Base-by-base conservation (phyloP, 2,113 vertebrate genomes). In the Aix galericulata region DNA sequence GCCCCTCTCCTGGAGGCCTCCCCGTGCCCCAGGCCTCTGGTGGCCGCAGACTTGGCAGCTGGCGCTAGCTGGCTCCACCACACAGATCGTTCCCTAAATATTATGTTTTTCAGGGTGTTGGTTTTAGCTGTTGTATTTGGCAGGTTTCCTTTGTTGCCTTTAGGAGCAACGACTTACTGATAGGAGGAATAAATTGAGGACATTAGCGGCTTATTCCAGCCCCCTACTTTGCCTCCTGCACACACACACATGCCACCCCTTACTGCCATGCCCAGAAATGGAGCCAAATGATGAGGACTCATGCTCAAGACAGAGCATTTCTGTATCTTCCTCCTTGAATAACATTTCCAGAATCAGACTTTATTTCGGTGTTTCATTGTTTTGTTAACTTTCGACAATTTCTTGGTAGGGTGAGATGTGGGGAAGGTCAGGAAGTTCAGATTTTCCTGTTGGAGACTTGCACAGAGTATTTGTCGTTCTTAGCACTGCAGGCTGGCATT, bases 51-150 rank as follows among this genome's bases (percentile, higher is more conserved):
- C 27, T 85, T 94, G 88, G 91, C 83, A 93, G 36, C 80, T 82
- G 86, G 68, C 13, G 38, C 27, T 63, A 82, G 40, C 66, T 8
- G 8, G 44, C 48, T 55, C 58, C 18, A 32, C 48, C 77, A 17
- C 32, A 46, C 31, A 44, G 55, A 67, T 67, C 60, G 92, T 80
- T 85, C 32, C n/a, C 60, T 78, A 93, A 95, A 89, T 89, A 90
- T 81, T 93, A 73, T 89, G 92, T 14, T 91, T 94, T 91, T 81
- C 79, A 89, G 82, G 42, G 68, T 94, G 82, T 83, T 95, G 52
- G 60, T 75, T 96, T 95, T 91, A 93, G 82, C 68, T 86, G 87
- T 94, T 94, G 36, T 48, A 53, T 67, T 95, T 97, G 96, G 94
- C 91, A 84, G 31, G 27, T 78, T 88, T 93, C 36, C 85, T 94